Evolutionary conservation across 30 jellyfish, hydroid and myxozoan species (phyloP), one percentile per base, ranked within the genome.

Genomic region (Hydractinia symbiolongicarpus): DNA sequence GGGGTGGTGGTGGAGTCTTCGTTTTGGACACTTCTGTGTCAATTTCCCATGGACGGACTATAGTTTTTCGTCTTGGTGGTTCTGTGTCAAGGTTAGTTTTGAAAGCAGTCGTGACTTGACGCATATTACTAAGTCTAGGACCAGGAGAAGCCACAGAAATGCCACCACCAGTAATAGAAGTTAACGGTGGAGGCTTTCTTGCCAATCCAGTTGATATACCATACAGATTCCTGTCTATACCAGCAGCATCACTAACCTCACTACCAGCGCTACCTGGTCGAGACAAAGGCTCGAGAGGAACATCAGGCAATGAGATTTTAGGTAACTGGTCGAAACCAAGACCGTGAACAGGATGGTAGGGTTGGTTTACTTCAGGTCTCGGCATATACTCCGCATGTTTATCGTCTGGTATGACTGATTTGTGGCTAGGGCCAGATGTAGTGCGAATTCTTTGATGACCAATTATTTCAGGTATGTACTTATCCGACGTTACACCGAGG

Each of bases 41-140:
- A 74, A 62, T 66, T 67, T 89, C 97, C 97, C 97, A 89, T 10
- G 97, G 97, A 20, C 97, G 88, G 78, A 89, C 87, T 30, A 89
- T 72, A 16, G 94, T 50, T 52, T 81, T 84, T 81, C 71, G 81
- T 15, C 83, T 44, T 7, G 40, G 8, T 6, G 2, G 40, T 13
- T 64, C 74, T 44, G 19, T 2, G 74, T 64, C 74, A 64, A 13
- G 19, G 16, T 64, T 64, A 51, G 74, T 44, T 64, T n/a, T 64
- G 52, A 51, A 6, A n/a, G 19, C 16, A 58, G 16, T 64, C 74
- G 16, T 51, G 40, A n/a, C 74, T 64, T 6, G 9, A 7, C 19
- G 40, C 16, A 51, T n/a, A 44, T 64, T 4, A n/a, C 74, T 51
- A n/a, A 64, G 52, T 64, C 40, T 64, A n/a, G 40, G 40, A 64